These are phyloP conservation scores for Brachionichthys hirsutus DNA, from an alignment of 2,113 vertebrate species.

Conservation along the genomic window DNA sequence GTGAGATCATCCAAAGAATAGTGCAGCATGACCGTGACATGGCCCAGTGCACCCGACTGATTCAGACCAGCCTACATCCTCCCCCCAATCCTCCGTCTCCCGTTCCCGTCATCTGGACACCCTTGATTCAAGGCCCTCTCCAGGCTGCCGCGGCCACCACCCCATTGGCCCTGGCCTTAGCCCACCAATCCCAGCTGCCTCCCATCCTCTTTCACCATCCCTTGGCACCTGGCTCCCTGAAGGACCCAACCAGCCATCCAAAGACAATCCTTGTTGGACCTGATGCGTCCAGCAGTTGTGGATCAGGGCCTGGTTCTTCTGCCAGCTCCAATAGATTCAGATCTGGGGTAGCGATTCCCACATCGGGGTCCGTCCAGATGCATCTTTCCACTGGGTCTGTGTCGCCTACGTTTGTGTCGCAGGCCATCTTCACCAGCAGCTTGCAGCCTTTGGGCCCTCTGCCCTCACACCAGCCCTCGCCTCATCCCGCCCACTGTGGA, in stretches of 20 bases:
- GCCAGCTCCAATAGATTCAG: conserved; percentile 61
- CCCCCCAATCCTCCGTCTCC: conserved; percentile 74
- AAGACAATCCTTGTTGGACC: conserved; percentile 75
- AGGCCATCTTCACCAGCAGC: conserved; percentile 76
- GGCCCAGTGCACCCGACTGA: conserved; percentile 89
- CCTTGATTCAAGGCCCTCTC: conserved; percentile 91
- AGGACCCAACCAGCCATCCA: conserved; percentile 72
- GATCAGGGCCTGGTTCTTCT: conserved; percentile 58
- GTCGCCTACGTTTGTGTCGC: conserved; percentile 41
- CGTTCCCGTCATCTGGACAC: conserved; percentile 92
- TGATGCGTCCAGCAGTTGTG: conserved; percentile 36
- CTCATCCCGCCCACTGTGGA: conserved; percentile 65
- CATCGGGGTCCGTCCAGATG: conserved; percentile 61
- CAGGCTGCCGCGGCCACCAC: conserved; percentile 94
- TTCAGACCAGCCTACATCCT: conserved; percentile 74
- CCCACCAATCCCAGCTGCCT: conserved; percentile 89
- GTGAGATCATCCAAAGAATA: conserved; percentile 98
- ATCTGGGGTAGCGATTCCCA: conserved; percentile 66
- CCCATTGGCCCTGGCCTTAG: conserved; percentile 90
- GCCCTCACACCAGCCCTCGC: conserved; percentile 66
- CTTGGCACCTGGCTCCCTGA: conserved; percentile 73
- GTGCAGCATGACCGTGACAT: conserved; percentile 97
- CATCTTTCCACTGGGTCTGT: conserved; percentile 29
- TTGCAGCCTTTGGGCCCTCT: conserved; percentile 77
- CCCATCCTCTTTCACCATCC: conserved; percentile 87